phyloP scores from a whole-genome alignment of 2,113 vertebrate genomes.

The Nyctibius bracteatus region DNA sequence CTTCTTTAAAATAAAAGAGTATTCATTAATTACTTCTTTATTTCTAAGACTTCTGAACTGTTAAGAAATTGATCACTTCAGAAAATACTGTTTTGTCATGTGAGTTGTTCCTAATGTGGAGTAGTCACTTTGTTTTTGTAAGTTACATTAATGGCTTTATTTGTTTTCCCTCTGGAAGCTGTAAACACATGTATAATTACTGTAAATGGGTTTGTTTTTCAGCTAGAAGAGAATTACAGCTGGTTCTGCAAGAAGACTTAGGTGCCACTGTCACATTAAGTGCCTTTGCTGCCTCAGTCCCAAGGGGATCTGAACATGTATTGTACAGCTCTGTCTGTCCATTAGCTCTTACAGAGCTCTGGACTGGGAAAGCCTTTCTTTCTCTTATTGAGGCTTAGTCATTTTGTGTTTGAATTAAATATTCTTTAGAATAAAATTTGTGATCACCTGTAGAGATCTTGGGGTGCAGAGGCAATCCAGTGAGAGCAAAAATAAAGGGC shows the following conservation, averaged over 20 bases:
- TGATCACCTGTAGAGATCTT: not conserved
- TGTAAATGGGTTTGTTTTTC: not conserved
- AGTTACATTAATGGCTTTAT: not conserved
- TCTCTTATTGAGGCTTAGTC: not conserved
- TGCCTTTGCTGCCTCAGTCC: not conserved
- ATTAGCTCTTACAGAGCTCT: not conserved
- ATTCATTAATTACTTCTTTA: not conserved
- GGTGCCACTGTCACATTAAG: not conserved
- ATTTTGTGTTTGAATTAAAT: not conserved
- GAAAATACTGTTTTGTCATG: not conserved
- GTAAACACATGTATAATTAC: not conserved
- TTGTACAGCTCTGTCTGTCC: not conserved
- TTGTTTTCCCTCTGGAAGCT: not conserved
- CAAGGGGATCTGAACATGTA: not conserved
- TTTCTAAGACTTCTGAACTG: not conserved
- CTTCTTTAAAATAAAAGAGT: not conserved
- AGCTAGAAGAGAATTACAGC: not conserved
- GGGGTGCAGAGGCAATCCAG: not conserved
- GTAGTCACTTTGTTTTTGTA: not conserved
- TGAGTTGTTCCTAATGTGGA: not conserved
- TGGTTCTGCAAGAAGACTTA: not conserved
- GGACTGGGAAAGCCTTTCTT: not conserved
- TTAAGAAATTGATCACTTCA: not conserved
- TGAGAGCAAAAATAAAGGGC: not conserved
- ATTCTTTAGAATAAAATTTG: not conserved